A percentile compares a stretch with the other conserved stretches of the same genome.
These are phyloP conservation scores for Zonitis immaculata DNA, from an alignment of 2,888 invertebrate genomes.

Conservation along the genomic window DNA sequence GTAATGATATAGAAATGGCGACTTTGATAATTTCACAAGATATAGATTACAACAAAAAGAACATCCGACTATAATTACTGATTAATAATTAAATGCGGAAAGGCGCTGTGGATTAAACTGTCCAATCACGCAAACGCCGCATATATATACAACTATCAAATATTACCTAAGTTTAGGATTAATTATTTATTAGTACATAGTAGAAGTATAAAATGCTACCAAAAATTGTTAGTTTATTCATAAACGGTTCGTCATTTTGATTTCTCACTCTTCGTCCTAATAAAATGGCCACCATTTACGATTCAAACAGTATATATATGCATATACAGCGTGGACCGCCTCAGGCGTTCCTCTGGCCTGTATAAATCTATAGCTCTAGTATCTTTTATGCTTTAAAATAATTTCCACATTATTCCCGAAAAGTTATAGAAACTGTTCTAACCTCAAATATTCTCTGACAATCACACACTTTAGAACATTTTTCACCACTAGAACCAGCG, in stretches of 20 bases:
- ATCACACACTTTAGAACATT: no score
- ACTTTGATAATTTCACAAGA: neutral
- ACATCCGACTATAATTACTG: constrained; percentile 21
- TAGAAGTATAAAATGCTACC: constrained; percentile 5
- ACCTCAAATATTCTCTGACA: no score
- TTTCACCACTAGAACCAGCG: no score
- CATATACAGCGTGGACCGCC: no score
- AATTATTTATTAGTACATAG: constrained; percentile 27
- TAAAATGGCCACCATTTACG: constrained; percentile 6
- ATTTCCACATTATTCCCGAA: no score
- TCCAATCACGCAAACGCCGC: constrained; percentile 38
- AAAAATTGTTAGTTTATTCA: constrained; percentile 12
- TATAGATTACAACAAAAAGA: constrained; percentile 3
- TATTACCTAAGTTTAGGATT: constrained; percentile 14
- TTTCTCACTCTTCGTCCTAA: constrained; percentile 17
- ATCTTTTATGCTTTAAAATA: no score
- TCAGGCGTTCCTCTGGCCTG: no score
- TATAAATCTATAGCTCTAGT: no score
- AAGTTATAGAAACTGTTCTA: no score
- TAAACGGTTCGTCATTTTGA: constrained; percentile 12
- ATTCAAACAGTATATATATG: no score
- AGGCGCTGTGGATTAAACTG: constrained; percentile 38
- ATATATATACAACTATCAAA: constrained; percentile 17
- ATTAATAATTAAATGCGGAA: constrained; percentile 35
- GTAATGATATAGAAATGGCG: neutral